Conservation (phyloP, 2,113 vertebrate genomes). For the Eretmochelys imbricata region DNA sequence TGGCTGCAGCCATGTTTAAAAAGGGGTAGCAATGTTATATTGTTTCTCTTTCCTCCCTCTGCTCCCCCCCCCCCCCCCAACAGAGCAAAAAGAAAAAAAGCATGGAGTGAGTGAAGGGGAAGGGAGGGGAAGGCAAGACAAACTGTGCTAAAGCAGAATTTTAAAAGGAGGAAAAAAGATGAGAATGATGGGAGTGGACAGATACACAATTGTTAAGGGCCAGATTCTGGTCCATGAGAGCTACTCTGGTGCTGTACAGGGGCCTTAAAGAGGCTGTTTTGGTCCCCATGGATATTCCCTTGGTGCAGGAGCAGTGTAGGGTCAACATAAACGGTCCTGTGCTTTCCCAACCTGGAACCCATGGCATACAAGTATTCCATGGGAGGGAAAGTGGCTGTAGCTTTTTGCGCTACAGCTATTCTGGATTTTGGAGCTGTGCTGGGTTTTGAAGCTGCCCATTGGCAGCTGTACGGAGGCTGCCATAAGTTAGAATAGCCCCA, state of each 20-base stretch:
- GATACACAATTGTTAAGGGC: background rate
- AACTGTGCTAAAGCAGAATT: background rate
- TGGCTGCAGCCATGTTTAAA: background rate
- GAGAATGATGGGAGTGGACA: background rate
- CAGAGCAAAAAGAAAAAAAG: background rate
- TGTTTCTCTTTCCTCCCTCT: background rate
- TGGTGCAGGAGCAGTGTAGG: background rate
- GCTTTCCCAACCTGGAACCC: background rate
- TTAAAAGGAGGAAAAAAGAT: background rate
- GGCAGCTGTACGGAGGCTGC: accelerated
- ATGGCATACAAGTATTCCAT: background rate
- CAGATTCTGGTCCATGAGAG: background rate
- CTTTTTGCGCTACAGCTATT: background rate
- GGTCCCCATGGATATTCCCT: background rate
- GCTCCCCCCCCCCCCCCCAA: background rate
- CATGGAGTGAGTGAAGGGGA: background rate
- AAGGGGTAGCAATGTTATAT: background rate
- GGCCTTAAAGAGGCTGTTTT: background rate
- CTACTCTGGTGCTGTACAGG: background rate
- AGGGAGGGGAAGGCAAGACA: background rate
- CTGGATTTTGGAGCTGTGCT: background rate
- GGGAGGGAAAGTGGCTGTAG: background rate
- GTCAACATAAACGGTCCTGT: background rate
- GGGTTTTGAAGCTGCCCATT: background rate
- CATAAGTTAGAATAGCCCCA: background rate